These are phyloP conservation scores for Hypomesus transpacificus DNA, from an alignment of 2,113 vertebrate species.

Conservation along the genomic window DNA sequence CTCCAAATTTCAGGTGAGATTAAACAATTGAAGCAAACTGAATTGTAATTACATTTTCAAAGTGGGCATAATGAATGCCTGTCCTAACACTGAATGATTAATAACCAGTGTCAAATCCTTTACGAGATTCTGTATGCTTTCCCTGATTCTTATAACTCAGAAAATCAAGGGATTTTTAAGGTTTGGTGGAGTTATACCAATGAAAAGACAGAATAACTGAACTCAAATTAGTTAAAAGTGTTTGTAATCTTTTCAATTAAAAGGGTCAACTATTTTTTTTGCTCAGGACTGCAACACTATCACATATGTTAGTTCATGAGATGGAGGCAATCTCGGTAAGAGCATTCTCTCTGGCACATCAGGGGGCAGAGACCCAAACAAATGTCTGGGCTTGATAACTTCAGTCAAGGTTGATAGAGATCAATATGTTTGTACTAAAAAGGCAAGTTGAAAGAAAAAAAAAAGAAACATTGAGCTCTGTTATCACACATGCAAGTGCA, in stretches of 20 bases:
- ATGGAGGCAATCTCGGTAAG: slow-evolving; percentile 27
- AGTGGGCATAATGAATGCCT: slow-evolving; percentile 1
- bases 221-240: too few species aligned
- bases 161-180: not conserved
- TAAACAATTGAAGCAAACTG: slow-evolving; percentile 4
- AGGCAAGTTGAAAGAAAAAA: slow-evolving; percentile 2
- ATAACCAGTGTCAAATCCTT: slow-evolving; percentile 5
- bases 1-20: not conserved
- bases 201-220: too few species aligned
- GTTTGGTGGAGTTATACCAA: too few species aligned
- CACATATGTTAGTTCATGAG: slow-evolving; percentile 24
- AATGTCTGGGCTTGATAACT: slow-evolving; percentile 32
- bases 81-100: slow-evolving; percentile 1
- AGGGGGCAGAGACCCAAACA: slow-evolving; percentile 24
- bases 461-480: slow-evolving; percentile 12
- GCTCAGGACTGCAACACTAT: slow-evolving; percentile 1
- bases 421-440: slow-evolving; percentile 36
- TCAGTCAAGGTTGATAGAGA: slow-evolving; percentile 31
- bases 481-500: slow-evolving; percentile 21
- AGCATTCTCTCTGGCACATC: slow-evolving; percentile 32
- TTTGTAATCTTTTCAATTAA: not conserved
- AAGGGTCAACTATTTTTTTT: not conserved
- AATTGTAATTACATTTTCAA: slow-evolving; percentile 1
- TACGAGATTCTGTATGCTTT: not conserved
- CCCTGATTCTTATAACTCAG: not conserved